Conservation (phyloP, 2,888 invertebrate genomes). For the Cecidostiba fungosa region DNA sequence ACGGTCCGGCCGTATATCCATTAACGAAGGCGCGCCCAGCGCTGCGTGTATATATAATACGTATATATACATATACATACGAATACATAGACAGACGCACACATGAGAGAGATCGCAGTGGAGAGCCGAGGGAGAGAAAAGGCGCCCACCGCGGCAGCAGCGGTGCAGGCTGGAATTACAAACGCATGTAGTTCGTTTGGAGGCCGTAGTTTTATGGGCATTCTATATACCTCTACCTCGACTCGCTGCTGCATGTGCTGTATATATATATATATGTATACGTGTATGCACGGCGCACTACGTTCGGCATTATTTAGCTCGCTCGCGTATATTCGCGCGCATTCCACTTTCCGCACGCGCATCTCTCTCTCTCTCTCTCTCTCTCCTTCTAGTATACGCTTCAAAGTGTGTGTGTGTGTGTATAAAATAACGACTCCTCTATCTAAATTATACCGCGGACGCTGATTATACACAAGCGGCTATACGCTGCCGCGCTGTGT, state of each 20-base stretch:
- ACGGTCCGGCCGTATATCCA: conserved; percentile 70
- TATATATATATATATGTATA: background rate
- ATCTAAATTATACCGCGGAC: conserved; percentile 72
- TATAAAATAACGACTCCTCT: conserved; percentile 71
- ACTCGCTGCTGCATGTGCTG: background rate
- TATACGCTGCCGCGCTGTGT: background rate
- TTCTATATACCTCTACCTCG: conserved; percentile 65
- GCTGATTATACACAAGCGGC: conserved; percentile 66
- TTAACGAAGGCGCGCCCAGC: conserved; percentile 66
- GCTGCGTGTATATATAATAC: background rate
- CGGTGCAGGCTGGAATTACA: conserved; percentile 70
- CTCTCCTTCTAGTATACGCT: background rate
- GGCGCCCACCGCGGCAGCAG: conserved; percentile 46
- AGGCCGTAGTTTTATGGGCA: conserved; percentile 75
- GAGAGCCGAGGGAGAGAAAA: conserved; percentile 51
- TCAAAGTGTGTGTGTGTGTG: background rate
- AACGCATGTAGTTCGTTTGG: conserved; percentile 76
- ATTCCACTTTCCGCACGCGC: conserved; percentile 53
- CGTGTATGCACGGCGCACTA: conserved; percentile 43
- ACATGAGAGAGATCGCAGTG: background rate
- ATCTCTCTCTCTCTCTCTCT: conserved; percentile 1
- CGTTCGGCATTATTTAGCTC: conserved; percentile 75
- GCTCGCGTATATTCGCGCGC: conserved; percentile 38
- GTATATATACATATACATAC: too few relatives aligned
- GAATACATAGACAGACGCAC: background rate